Evolutionary conservation across 2,113 vertebrate genomes (phyloP).

Genomic region (Paratilapia polleni): DNA sequence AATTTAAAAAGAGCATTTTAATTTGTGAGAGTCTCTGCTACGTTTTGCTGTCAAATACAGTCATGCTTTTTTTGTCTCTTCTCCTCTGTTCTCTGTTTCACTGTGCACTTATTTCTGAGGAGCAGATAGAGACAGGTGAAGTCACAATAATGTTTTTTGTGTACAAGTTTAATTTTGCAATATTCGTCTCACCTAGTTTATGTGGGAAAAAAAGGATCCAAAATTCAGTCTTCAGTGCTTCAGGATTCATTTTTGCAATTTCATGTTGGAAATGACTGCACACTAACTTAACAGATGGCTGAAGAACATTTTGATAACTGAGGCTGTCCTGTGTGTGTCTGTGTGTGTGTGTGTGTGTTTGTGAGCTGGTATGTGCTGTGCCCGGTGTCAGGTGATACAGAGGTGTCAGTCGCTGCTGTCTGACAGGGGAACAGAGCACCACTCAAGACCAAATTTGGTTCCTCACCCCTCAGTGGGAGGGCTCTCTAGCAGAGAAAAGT

Average conservation of each 20-base stretch:
- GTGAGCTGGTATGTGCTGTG: slow-evolving; percentile 75
- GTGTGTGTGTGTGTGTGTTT: slow-evolving; percentile 56
- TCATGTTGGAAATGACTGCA: neutral
- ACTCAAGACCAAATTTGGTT: slow-evolving; percentile 92
- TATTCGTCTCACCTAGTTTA: too few species aligned
- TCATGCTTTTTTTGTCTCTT: too few species aligned
- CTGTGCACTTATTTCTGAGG: too few species aligned
- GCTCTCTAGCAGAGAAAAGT: slow-evolving; percentile 20
- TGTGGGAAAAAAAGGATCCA: too few species aligned
- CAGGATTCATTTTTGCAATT: neutral
- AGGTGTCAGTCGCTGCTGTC: slow-evolving; percentile 89
- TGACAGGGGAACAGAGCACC: slow-evolving; percentile 86
- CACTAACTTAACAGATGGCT: slow-evolving; percentile 4
- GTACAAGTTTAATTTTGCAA: too few species aligned
- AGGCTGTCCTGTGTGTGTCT: slow-evolving; percentile 15
- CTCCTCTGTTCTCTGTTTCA: too few species aligned
- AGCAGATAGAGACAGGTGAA: too few species aligned
- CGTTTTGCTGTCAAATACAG: too few species aligned
- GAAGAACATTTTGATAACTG: slow-evolving; percentile 26
- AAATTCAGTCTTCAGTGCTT: neutral
- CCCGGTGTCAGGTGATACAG: slow-evolving; percentile 85
- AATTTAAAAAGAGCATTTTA: neutral
- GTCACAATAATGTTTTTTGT: too few species aligned
- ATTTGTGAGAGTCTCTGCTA: neutral
- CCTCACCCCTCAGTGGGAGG: slow-evolving; percentile 83